phyloP scores from a whole-genome alignment of 2,113 vertebrate species.

The Myxocyprinus asiaticus region DNA sequence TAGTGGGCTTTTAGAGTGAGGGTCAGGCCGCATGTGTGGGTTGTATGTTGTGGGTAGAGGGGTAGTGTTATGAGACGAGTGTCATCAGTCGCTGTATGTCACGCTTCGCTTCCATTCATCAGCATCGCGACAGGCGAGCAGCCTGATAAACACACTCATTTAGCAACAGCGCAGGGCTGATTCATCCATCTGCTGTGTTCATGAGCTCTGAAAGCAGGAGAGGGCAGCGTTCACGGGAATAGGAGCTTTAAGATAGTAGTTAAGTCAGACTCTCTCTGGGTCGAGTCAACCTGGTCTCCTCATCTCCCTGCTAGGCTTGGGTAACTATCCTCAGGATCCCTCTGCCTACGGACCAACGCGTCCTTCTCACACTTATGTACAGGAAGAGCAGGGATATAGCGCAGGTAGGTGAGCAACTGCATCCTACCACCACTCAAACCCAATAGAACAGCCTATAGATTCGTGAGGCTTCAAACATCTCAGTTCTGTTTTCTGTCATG shows the following conservation, averaged over 20 bases:
- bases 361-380: conserved; percentile 88
- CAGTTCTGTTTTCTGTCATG: conserved; percentile 50
- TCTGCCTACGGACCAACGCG: conserved; percentile 86
- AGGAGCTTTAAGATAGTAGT: conserved; percentile 57
- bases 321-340: conserved; percentile 87
- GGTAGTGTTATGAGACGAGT: background rate
- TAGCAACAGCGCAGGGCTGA: conserved; percentile 23
- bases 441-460: conserved; percentile 45
- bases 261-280: conserved; percentile 74
- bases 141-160: conserved; percentile 41
- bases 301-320: conserved; percentile 85
- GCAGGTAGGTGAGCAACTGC: conserved; percentile 82
- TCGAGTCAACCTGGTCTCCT: conserved; percentile 86
- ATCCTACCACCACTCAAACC: conserved; percentile 70
- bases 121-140: conserved; percentile 53
- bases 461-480: conserved; percentile 50
- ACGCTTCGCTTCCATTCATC: conserved; percentile 69
- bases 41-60: background rate
- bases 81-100: conserved; percentile 67
- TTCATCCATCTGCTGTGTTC: conserved; percentile 34
- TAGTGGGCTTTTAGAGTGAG: background rate
- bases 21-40: conserved; percentile 9
- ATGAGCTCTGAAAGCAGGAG: conserved; percentile 52
- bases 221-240: conserved; percentile 35
- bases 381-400: conserved; percentile 89